Conservation (phyloP, 2,888 invertebrate genomes). For the Matsumyia berberina region DNA sequence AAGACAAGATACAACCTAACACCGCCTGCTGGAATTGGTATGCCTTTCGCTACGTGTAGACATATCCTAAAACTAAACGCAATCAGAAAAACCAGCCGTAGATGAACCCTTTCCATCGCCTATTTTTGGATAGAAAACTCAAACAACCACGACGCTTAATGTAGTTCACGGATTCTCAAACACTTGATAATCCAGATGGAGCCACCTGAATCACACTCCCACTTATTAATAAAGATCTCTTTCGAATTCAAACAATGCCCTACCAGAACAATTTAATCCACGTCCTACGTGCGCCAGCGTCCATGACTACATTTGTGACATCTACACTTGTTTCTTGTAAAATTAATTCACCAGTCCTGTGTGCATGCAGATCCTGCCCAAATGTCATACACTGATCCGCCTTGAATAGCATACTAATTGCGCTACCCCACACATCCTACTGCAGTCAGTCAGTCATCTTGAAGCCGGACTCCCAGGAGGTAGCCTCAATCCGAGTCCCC, state of each 20-base stretch:
- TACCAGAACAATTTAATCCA: not conserved
- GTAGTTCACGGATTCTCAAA: too few relatives aligned
- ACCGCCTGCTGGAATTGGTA: too few relatives aligned
- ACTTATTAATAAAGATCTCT: too few relatives aligned
- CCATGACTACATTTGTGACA: constrained; percentile 10
- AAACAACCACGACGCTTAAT: too few relatives aligned
- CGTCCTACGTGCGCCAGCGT: not conserved
- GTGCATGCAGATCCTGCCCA: constrained; percentile 42
- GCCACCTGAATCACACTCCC: not conserved
- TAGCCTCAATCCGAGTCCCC: constrained; percentile 23
- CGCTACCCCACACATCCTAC: constrained; percentile 37
- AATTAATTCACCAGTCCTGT: constrained; percentile 6
- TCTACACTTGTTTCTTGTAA: not conserved
- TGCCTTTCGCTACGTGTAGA: too few relatives aligned
- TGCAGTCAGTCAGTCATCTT: constrained; percentile 3
- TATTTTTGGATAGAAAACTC: too few relatives aligned
- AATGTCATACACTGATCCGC: constrained; percentile 12
- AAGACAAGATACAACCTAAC: too few relatives aligned
- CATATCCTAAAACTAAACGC: too few relatives aligned
- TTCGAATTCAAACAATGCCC: not conserved
- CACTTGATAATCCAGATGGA: too few relatives aligned
- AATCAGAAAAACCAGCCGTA: too few relatives aligned
- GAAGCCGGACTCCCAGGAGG: constrained; percentile 43
- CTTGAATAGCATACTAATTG: constrained; percentile 40
- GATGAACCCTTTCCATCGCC: too few relatives aligned